Evolutionary conservation across 2,797 vertebrate genomes (phyloP).

Genomic region (Sebastes oblongus): DNA sequence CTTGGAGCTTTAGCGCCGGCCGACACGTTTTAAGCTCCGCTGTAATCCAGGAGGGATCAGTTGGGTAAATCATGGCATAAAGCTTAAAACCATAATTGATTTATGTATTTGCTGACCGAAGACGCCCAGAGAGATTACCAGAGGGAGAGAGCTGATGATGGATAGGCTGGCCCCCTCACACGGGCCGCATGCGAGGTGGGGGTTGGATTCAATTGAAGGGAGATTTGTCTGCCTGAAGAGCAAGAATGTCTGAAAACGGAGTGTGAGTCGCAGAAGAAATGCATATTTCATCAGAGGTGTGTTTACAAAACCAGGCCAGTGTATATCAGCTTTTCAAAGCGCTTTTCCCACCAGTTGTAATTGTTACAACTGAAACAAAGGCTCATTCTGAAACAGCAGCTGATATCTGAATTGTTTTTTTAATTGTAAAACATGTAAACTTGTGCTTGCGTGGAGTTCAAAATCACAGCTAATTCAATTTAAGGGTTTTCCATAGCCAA

Average conservation of each 20-base stretch:
- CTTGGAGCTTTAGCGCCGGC: conserved; percentile 53
- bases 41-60: conserved; percentile 85
- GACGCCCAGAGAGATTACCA: conserved; percentile 81
- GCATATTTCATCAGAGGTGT: background rate
- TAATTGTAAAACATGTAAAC: background rate
- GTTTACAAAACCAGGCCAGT: background rate
- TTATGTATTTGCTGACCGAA: conserved; percentile 87
- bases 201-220: conserved; percentile 61
- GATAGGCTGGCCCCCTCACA: conserved; percentile 60
- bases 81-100: conserved; percentile 89
- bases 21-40: conserved; percentile 77
- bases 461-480: background rate
- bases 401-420: background rate
- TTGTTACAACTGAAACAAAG: background rate
- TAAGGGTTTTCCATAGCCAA: background rate
- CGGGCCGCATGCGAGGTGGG: conserved; percentile 44
- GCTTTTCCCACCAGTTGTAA: background rate
- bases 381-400: background rate
- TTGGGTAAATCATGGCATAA: conserved; percentile 84
- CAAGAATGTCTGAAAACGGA: conserved; percentile 45
- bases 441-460: background rate
- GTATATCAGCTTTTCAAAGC: background rate
- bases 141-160: conserved; percentile 79
- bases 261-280: conserved; percentile 19
- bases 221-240: conserved; percentile 69